phyloP scores from a whole-genome alignment of 2,113 vertebrate genomes.

The Scomber japonicus region DNA sequence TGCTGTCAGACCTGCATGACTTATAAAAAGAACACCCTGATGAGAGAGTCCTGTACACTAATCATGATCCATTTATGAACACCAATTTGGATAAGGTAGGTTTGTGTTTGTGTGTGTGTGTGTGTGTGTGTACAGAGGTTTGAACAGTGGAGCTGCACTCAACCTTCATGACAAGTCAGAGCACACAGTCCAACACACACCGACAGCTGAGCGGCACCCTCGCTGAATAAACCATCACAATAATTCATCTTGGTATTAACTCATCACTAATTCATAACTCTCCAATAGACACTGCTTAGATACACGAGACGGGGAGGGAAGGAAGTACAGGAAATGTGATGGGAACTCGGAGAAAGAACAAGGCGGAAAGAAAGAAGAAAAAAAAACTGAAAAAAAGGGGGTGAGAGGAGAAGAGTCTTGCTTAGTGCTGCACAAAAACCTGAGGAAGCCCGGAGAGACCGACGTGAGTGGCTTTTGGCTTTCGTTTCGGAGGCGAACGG shows the following conservation, averaged over 20 bases:
- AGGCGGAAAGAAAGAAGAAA: conserved; percentile 28
- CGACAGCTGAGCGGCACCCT: conserved; percentile 36
- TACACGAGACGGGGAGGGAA: conserved; percentile 21
- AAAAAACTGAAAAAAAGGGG: conserved; percentile 22
- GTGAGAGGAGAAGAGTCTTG: conserved; percentile 36
- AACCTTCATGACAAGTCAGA: conserved; percentile 33
- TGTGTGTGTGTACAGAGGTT: neutral
- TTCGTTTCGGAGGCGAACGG: conserved; percentile 38
- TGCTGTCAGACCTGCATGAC: conserved; percentile 29
- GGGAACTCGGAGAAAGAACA: conserved; percentile 12
- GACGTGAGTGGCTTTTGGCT: conserved; percentile 38
- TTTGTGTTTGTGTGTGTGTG: neutral
- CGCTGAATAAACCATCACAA: conserved; percentile 76
- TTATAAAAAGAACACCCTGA: conserved; percentile 26
- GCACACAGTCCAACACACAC: conserved; percentile 15
- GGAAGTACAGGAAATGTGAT: conserved; percentile 33
- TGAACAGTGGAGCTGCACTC: conserved; percentile 9
- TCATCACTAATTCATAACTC: conserved; percentile 74
- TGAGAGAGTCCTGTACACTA: conserved; percentile 1
- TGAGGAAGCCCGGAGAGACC: conserved; percentile 29
- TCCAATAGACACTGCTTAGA: conserved; percentile 57
- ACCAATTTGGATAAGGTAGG: conserved; percentile 10
- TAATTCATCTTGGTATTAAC: conserved; percentile 75
- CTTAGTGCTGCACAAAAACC: conserved; percentile 29
- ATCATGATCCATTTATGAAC: conserved; percentile 47